Percentiles rank a stretch among this genome's conserved stretches.
phyloP scores from a whole-genome alignment of 2,888 invertebrate genomes.

The Diloba caeruleocephala region DNA sequence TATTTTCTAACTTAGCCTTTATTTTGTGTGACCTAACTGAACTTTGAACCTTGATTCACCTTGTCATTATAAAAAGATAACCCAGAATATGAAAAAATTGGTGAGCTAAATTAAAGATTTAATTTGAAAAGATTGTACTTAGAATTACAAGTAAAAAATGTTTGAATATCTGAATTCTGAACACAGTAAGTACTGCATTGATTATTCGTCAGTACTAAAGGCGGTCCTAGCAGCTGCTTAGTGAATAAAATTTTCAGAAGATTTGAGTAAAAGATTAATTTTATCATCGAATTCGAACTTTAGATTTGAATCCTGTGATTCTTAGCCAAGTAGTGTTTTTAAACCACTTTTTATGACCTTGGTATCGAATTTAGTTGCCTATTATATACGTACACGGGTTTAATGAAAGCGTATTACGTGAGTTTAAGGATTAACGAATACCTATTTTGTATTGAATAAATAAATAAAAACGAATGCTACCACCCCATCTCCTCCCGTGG shows the following conservation, averaged over 20 bases:
- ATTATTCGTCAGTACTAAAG: conserved; percentile 10
- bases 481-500: too few species aligned
- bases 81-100: conserved; percentile 10
- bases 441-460: too few species aligned
- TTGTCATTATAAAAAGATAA: conserved; percentile 6
- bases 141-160: conserved; percentile 24
- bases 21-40: conserved; percentile 32
- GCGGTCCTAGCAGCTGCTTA: neutral
- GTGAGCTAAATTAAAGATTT: conserved; percentile 4
- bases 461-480: too few species aligned
- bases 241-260: conserved; percentile 6
- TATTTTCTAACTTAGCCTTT: conserved; percentile 16
- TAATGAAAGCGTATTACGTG: too few species aligned
- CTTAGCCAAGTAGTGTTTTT: too few species aligned
- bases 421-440: too few species aligned
- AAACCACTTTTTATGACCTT: too few species aligned
- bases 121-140: conserved; percentile 20
- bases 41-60: conserved; percentile 8
- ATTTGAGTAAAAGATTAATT: neutral
- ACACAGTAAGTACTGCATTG: conserved; percentile 19
- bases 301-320: conserved; percentile 14
- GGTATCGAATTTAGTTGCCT: too few species aligned
- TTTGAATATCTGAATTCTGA: conserved; percentile 14
- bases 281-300: neutral
- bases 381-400: too few species aligned